Base-by-base conservation (phyloP, 1,140 invertebrate species). In the Atopsyche davidsoni region DNA sequence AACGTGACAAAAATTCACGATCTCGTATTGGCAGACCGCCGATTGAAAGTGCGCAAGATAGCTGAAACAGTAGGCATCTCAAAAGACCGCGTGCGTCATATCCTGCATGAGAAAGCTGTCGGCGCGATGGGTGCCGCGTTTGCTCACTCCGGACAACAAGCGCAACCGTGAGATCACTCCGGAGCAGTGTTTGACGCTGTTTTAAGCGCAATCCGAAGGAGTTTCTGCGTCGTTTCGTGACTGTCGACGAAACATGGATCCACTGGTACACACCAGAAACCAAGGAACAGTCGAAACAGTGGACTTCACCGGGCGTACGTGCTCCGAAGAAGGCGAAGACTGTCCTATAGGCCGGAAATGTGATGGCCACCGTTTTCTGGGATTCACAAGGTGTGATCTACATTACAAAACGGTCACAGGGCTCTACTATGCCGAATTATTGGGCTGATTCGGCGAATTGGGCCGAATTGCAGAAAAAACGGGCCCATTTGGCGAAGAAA, bases 161-260 rank as follows among this genome's bases (percentile, higher is more conserved):
- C n/a, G n/a, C n/a, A n/a, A n/a, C n/a, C n/a, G n/a, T n/a, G n/a
- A n/a, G n/a, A n/a, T n/a, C n/a, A n/a, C n/a, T n/a, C n/a, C n/a
- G n/a, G n/a, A n/a, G n/a, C n/a, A n/a, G n/a, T n/a, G n/a, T n/a
- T n/a, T n/a, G n/a, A n/a, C n/a, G n/a, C n/a, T n/a, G n/a, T n/a
- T n/a, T n/a, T n/a, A n/a, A n/a, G n/a, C n/a, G n/a, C n/a, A n/a
- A n/a, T n/a, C n/a, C n/a, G n/a, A n/a, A n/a, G n/a, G 59, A 63
- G 51, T 64, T 67, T 61, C 59, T 60, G 53, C 47, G 40, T 39
- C 58, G 55, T 51, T 62, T 63, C 40, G 52, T 69, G 7, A 69
- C 65, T 53, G 49, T 63, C 1, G 63, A 69, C 56, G 62, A 69
- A 63, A 72, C 65, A 25, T 69, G 60, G 68, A 55, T 68, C 10